Conservation (phyloP, 2,113 vertebrate species). For the human region GRCh38 chrX:111697501-111698000, state of each 20-base stretch:
- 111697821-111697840: not conserved
- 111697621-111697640: not conserved
- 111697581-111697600: conserved; percentile 10
- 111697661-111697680: not conserved
- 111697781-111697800: not conserved
- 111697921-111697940: not conserved
- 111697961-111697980: conserved; percentile 32
- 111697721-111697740: conserved; percentile 13
- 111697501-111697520: not conserved
- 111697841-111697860: conserved; percentile 2
- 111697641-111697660: not conserved
- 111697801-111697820: not conserved
- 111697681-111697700: not conserved
- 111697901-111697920: not conserved
- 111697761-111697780: not conserved
- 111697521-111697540: not conserved
- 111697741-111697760: not conserved
- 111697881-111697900: conserved; percentile 36
- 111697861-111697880: conserved; percentile 44
- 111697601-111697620: not conserved
- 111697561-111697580: not conserved
- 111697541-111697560: not conserved
- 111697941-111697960: conserved; percentile 1
- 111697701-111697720: not conserved
- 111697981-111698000: not conserved